A percentile compares a stretch with the other conserved stretches of the same genome.
Conservation (phyloP, 2,113 vertebrate species). For the Gymnobelideus leadbeateri region DNA sequence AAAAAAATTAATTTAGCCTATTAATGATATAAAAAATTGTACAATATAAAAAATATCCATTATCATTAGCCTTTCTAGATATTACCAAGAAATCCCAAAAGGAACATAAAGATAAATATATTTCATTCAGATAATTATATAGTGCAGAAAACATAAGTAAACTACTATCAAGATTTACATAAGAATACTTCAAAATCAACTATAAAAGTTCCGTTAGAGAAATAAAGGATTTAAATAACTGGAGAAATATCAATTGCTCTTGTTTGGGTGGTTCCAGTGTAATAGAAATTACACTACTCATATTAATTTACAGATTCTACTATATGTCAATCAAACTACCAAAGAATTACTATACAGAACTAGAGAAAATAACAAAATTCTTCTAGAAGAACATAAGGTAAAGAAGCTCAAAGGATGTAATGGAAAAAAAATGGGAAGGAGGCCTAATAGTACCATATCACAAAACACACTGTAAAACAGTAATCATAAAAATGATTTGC, state of each 20-base stretch:
- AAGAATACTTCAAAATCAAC: neutral
- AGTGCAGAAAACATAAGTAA: neutral
- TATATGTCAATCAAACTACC: neutral
- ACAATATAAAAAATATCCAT: neutral
- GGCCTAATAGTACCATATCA: neutral
- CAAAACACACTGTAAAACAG: neutral
- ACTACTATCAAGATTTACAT: neutral
- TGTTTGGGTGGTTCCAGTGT: neutral
- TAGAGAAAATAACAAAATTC: neutral
- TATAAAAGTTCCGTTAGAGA: neutral
- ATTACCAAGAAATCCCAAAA: neutral
- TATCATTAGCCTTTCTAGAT: neutral
- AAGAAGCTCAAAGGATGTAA: neutral
- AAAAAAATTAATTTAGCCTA: neutral
- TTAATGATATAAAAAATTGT: neutral
- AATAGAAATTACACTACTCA: neutral
- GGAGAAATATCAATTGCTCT: neutral
- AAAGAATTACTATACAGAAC: neutral
- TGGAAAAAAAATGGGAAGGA: too few species aligned
- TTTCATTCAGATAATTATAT: neutral
- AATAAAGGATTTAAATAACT: neutral
- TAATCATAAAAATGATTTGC: neutral
- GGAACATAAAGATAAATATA: neutral
- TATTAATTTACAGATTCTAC: neutral
- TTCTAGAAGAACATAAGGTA: neutral